Conservation (phyloP, 2,797 vertebrate genomes). For the Pitangus sulphuratus region DNA sequence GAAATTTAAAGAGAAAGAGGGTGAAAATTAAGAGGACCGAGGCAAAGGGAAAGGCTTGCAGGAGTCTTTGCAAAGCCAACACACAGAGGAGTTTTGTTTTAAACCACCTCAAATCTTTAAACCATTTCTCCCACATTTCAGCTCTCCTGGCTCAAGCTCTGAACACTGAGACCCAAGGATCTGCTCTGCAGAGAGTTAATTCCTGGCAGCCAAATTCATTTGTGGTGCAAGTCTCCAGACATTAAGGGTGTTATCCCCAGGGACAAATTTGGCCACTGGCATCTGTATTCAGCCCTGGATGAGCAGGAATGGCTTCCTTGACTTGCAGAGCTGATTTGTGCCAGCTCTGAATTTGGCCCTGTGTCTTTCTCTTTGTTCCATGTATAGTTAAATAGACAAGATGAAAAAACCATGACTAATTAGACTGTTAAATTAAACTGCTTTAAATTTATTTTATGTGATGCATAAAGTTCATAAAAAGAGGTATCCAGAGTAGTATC, state of each 20-base stretch:
- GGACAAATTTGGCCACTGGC: not conserved
- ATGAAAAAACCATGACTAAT: slow-evolving; percentile 77
- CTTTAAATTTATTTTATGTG: slow-evolving; percentile 79
- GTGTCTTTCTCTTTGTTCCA: slow-evolving; percentile 58
- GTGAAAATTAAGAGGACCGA: not conserved
- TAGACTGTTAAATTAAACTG: slow-evolving; percentile 79
- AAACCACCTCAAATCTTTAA: not conserved
- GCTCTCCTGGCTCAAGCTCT: not conserved
- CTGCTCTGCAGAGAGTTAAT: not conserved
- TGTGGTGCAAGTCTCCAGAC: not conserved
- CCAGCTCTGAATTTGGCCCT: slow-evolving; percentile 34
- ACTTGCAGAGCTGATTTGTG: slow-evolving; percentile 1
- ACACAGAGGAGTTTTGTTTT: not conserved
- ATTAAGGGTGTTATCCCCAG: not conserved
- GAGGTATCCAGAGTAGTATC: slow-evolving; percentile 62
- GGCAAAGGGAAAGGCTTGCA: rapidly evolving
- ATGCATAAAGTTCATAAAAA: slow-evolving; percentile 76
- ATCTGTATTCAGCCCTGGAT: not conserved
- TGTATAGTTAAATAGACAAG: slow-evolving; percentile 66
- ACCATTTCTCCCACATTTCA: not conserved
- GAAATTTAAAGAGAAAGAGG: not conserved
- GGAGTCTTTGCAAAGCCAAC: not conserved
- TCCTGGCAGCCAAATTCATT: not conserved
- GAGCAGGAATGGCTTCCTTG: slow-evolving; percentile 20
- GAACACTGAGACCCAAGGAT: not conserved